Percentiles rank a stretch among this genome's conserved stretches.
Conservation (phyloP, 35 echinoderm and acorn worm genomes). For the Hemicentrotus pulcherrimus region DNA sequence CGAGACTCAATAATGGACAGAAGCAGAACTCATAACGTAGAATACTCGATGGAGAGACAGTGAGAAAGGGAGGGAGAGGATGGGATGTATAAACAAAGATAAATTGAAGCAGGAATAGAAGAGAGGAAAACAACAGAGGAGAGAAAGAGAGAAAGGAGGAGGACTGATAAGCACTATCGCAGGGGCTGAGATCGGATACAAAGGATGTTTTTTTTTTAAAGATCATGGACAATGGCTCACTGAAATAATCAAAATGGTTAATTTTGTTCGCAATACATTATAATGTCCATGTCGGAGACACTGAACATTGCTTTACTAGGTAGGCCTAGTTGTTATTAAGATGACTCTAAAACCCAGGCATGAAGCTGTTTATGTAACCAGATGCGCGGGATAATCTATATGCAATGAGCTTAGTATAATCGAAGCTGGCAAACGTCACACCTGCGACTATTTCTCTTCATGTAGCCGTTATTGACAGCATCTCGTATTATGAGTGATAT, state of each 20-base stretch:
- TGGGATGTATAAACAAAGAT: background rate
- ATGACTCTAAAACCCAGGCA: background rate
- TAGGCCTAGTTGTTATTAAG: too few species aligned
- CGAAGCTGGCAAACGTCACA: background rate
- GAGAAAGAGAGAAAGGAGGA: background rate
- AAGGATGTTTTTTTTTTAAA: too few species aligned
- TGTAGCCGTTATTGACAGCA: background rate
- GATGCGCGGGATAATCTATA: background rate
- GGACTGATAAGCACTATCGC: background rate
- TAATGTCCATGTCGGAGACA: too few species aligned
- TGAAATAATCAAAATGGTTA: too few species aligned
- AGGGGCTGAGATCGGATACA: background rate
- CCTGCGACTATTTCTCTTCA: background rate
- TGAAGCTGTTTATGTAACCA: background rate
- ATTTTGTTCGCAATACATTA: too few species aligned
- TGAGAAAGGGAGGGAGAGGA: background rate
- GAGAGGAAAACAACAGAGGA: background rate
- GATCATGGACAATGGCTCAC: too few species aligned
- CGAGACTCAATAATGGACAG: too few species aligned
- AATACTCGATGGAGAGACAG: background rate
- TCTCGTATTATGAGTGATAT: background rate
- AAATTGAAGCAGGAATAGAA: background rate
- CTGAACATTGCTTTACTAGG: too few species aligned
- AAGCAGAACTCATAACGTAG: too few species aligned
- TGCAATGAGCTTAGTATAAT: background rate